Evolutionary conservation across 2,888 invertebrate genomes (phyloP).

Genomic region (Epiblema foenella): DNA sequence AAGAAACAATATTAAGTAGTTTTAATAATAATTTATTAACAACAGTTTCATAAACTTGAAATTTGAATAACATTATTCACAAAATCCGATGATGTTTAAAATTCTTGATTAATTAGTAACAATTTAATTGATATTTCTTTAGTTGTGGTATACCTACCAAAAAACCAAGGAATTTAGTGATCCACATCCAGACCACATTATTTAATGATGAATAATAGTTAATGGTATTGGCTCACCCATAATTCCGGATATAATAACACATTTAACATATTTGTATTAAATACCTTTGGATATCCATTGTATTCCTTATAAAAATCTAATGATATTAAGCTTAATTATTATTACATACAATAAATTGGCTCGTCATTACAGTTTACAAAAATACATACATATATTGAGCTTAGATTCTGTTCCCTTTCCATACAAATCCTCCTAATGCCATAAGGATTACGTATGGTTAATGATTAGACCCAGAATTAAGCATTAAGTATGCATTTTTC

Average conservation of each 20-base stretch:
- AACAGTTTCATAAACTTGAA: constrained; percentile 69
- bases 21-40: constrained; percentile 62
- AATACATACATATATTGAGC: constrained; percentile 26
- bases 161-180: constrained; percentile 30
- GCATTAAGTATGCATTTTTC: constrained; percentile 15
- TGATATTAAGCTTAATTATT: constrained; percentile 35
- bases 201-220: not conserved
- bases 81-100: constrained; percentile 41
- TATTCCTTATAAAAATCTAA: constrained; percentile 43
- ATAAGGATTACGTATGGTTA: constrained; percentile 2
- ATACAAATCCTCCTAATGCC: not conserved
- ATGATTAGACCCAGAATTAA: constrained; percentile 2
- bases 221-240: not conserved
- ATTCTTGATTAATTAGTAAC: constrained; percentile 32
- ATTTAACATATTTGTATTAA: constrained; percentile 18
- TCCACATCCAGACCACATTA: not conserved
- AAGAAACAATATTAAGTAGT: not conserved
- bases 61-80: constrained; percentile 51
- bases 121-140: constrained; percentile 34
- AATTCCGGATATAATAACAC: constrained; percentile 13
- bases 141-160: not conserved
- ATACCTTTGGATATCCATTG: constrained; percentile 35
- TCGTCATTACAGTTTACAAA: constrained; percentile 21
- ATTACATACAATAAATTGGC: constrained; percentile 27
- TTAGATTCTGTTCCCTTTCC: constrained; percentile 6